phyloP scores from a whole-genome alignment of 2,113 vertebrate species.

The Perca flavescens region DNA sequence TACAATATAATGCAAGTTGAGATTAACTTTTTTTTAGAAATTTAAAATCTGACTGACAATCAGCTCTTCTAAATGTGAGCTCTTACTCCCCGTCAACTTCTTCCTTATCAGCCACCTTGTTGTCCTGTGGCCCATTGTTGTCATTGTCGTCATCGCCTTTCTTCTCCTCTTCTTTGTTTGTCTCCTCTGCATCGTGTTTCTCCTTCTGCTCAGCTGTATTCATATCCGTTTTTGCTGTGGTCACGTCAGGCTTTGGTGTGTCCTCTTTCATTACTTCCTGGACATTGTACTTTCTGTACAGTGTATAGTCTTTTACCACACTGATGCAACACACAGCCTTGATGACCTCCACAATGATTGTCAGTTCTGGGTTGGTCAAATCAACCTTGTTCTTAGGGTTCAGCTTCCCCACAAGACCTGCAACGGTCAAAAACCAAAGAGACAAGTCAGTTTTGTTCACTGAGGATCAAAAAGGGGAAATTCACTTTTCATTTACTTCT shows the following conservation, averaged over 20 bases:
- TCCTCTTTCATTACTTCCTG: constrained; percentile 92
- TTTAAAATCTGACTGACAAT: not conserved
- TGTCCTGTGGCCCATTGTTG: not conserved
- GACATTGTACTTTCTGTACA: constrained; percentile 95
- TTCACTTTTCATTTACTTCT: not conserved
- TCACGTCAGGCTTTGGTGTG: constrained; percentile 41
- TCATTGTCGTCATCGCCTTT: constrained; percentile 7
- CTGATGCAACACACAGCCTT: constrained; percentile 94
- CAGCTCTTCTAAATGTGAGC: not conserved
- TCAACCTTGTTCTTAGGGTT: constrained; percentile 96
- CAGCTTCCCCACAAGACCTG: constrained; percentile 91
- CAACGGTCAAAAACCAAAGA: not conserved
- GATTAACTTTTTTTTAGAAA: not conserved
- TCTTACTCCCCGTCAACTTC: constrained; percentile 38
- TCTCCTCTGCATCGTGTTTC: constrained; percentile 11
- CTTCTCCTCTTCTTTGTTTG: constrained; percentile 1
- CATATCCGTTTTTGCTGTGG: not conserved
- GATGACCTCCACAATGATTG: constrained; percentile 95
- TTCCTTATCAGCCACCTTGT: constrained; percentile 10
- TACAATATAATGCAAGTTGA: constrained; percentile 19
- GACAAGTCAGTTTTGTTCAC: not conserved
- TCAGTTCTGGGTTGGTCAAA: constrained; percentile 92
- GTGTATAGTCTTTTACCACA: constrained; percentile 92
- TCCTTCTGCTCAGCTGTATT: constrained; percentile 19
- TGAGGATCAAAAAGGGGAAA: not conserved